Evolutionary conservation across 92 coral and sea anemone genomes (phyloP), one percentile per base, ranked within the genome.

Genomic region (Epizoanthus rinbou): DNA sequence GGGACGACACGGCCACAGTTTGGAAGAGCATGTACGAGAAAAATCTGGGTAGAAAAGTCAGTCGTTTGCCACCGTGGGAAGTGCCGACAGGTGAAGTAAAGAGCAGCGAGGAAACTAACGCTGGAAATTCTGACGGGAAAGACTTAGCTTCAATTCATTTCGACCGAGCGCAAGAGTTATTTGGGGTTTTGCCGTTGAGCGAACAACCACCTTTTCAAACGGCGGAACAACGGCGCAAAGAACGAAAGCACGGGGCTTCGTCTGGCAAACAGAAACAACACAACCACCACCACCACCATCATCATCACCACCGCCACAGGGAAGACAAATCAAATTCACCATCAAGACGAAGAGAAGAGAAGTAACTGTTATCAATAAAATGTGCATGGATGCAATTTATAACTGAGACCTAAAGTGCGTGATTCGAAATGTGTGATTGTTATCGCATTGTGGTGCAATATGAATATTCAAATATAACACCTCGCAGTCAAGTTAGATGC

Each of bases 21-120:
- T 93, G 97, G 97, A 93, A 91, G 22, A 93, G 97, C 72, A 93
- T 93, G 97, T 93, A 93, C 86, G 97, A 93, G 87, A 93, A 93
- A 15, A 91, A 91, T 70, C 87, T 93, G 41, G 97, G 97, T 11
- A 85, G 97, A 23, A 93, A 93, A 35, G 97, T 93, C 15, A 93
- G 97, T 47, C 91, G 87, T 11, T 59, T 91, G 14, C 97, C 97
- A 37, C 97, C 97, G 16, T 93, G 97, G 97, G 85, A 85, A 66
- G 85, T 74, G 33, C 60, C 94, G 8, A 58, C 78, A 18, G 75
- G 57, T 8, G 89, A 83, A 16, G 24, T 82, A 71, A 88, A 88
- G 31, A 89, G 87, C 15, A 85, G 79, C 33, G 68, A 69, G 15
- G 85, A 89, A 16, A 54, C 15, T 18, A 79, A 81, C 13, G 75